Evolutionary conservation across 2,888 invertebrate species (phyloP).

Genomic region (Microlaimidae sp.): DNA sequence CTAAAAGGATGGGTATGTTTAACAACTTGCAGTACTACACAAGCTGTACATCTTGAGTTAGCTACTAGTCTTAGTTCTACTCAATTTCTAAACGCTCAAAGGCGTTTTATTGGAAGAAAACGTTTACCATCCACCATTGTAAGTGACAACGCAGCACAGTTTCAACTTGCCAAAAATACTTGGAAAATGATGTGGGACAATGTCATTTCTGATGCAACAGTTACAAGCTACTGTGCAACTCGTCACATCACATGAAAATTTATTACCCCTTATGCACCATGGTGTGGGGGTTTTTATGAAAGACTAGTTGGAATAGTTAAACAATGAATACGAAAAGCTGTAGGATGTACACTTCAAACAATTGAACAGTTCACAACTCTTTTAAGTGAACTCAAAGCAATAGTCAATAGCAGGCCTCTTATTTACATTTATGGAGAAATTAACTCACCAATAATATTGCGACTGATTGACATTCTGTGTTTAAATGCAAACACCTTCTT

Average conservation of each 20-base stretch:
- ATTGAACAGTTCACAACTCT: constrained; percentile 13
- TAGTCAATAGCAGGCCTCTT: constrained; percentile 13
- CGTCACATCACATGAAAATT: constrained; percentile 13
- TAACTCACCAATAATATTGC: neutral
- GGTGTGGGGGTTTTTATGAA: constrained; percentile 15
- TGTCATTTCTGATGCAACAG: neutral
- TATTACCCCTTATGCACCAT: constrained; percentile 11
- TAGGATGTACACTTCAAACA: constrained; percentile 7
- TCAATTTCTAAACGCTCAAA: constrained; percentile 26
- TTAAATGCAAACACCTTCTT: neutral
- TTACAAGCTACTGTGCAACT: neutral
- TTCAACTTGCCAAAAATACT: constrained; percentile 23
- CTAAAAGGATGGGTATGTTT: constrained; percentile 26
- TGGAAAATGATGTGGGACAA: neutral
- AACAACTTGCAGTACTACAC: constrained; percentile 34
- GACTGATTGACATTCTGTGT: neutral
- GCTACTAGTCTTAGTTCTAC: constrained; percentile 23
- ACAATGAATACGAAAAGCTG: constrained; percentile 10
- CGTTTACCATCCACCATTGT: constrained; percentile 23
- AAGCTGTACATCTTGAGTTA: constrained; percentile 33
- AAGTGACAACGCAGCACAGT: constrained; percentile 36
- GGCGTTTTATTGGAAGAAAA: constrained; percentile 28
- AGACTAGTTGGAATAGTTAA: constrained; percentile 11
- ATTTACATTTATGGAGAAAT: constrained; percentile 13
- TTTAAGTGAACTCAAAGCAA: constrained; percentile 10